phyloP scores from a whole-genome alignment of 53 echinoderm and acorn worm species.

The Zoroaster sp. region DNA sequence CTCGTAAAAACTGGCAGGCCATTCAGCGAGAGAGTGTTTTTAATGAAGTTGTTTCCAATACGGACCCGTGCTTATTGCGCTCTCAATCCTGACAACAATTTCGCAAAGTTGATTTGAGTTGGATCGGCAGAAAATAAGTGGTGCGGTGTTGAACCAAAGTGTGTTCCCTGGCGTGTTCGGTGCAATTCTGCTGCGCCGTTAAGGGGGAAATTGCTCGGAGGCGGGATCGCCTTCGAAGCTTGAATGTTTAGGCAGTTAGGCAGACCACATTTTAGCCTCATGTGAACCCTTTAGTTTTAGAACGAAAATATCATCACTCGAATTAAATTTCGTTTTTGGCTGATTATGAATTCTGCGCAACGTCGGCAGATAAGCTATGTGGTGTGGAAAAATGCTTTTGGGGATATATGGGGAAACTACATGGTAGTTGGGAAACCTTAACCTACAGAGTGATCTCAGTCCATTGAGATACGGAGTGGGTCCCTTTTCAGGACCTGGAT shows the following conservation, averaged over 20 bases:
- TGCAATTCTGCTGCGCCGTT: background rate
- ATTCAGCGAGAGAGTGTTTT: background rate
- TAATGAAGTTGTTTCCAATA: slow-evolving; percentile 35
- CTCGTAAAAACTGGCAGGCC: slow-evolving; percentile 17
- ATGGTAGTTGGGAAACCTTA: no score
- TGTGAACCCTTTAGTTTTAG: background rate
- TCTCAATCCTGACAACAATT: slow-evolving; percentile 31
- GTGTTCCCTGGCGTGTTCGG: background rate
- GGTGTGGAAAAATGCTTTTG: background rate
- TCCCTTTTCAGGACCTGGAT: slow-evolving; percentile 26
- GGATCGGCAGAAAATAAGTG: background rate
- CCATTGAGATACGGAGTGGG: slow-evolving; percentile 38
- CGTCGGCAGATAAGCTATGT: background rate
- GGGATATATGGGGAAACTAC: background rate
- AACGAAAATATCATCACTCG: background rate
- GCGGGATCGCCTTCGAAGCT: background rate
- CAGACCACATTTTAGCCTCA: background rate
- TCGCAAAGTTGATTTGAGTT: slow-evolving; percentile 21
- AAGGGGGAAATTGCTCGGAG: background rate
- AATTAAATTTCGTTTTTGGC: slow-evolving; percentile 20
- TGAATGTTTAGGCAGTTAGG: background rate
- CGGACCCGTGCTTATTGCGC: slow-evolving; percentile 5
- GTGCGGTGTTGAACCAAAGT: background rate
- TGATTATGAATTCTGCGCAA: background rate
- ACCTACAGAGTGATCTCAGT: background rate